A percentile compares a stretch with the other conserved stretches of the same genome.
Evolutionary conservation across 2,113 vertebrate genomes (phyloP).

Genomic region (Centropristis striata): DNA sequence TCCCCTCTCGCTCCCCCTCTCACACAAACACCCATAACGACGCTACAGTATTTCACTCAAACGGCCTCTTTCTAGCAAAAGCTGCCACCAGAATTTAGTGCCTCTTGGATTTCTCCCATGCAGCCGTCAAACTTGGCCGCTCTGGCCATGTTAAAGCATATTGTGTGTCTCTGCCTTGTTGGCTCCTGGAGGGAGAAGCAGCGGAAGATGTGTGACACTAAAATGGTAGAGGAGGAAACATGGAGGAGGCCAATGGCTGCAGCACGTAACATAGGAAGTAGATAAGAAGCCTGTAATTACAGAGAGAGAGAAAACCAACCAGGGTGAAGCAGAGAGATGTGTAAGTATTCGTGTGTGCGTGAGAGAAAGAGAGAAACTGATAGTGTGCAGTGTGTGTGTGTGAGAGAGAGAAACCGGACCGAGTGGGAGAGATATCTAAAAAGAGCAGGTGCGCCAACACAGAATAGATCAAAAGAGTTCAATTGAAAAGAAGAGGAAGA

Average conservation of each 20-base stretch:
- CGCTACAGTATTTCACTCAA: conserved; percentile 24
- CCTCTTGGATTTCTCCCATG: conserved; percentile 48
- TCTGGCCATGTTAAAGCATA: conserved; percentile 41
- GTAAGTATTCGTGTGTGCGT: conserved; percentile 27
- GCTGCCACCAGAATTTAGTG: conserved; percentile 42
- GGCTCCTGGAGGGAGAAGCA: conserved; percentile 35
- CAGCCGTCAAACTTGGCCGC: conserved; percentile 44
- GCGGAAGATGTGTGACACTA: conserved; percentile 58
- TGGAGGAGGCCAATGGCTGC: conserved; percentile 53
- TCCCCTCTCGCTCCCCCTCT: too few species aligned
- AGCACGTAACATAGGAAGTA: conserved; percentile 61
- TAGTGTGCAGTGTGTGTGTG: conserved; percentile 34
- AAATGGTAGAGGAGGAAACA: conserved; percentile 67
- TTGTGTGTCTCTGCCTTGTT: conserved; percentile 20
- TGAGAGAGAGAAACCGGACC: conserved; percentile 36
- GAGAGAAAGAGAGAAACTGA: not conserved
- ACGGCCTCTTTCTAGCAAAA: conserved; percentile 39
- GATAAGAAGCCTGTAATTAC: conserved; percentile 76
- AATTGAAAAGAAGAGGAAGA: conserved; percentile 50
- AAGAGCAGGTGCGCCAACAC: conserved; percentile 55
- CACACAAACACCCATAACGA: not conserved
- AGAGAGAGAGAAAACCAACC: conserved; percentile 61
- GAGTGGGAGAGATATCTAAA: conserved; percentile 53
- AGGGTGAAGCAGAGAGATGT: conserved; percentile 44
- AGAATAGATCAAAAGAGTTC: conserved; percentile 62